Percentiles rank a stretch among this genome's conserved stretches.
Evolutionary conservation across 92 coral and sea anemone genomes (phyloP).

Genomic region (Pocillopora grandis): DNA sequence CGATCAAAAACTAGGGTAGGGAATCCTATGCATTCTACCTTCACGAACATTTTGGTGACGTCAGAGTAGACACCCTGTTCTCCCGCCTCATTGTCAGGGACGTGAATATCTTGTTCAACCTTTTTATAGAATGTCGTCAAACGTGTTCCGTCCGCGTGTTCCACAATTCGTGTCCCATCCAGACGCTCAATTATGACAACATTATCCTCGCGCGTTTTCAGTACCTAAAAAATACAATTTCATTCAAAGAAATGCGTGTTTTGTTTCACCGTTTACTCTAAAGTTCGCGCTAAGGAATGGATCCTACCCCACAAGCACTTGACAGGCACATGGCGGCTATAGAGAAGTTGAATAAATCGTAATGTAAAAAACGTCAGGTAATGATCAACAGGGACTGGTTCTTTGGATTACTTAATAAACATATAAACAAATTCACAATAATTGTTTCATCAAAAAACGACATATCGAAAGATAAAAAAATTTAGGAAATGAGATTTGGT

Average conservation of each 20-base stretch:
- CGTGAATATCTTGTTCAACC: conserved; percentile 52
- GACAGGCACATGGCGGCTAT: too few relatives aligned
- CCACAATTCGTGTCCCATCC: conserved; percentile 82
- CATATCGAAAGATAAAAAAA: too few relatives aligned
- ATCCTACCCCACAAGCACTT: too few relatives aligned
- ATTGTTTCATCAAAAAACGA: too few relatives aligned
- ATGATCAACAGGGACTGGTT: too few relatives aligned
- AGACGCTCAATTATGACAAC: conserved; percentile 84
- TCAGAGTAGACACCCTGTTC: conserved; percentile 76
- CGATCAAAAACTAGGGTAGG: conserved; percentile 82
- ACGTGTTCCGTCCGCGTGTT: conserved; percentile 98
- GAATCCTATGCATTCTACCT: conserved; percentile 94
- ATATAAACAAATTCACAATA: too few relatives aligned
- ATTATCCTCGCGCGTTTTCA: conserved; percentile 92
- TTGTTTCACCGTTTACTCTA: not conserved
- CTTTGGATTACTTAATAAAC: too few relatives aligned
- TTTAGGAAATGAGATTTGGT: too few relatives aligned
- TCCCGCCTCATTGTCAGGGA: conserved; percentile 91
- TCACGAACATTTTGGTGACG: conserved; percentile 71
- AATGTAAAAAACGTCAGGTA: too few relatives aligned
- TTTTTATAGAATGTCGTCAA: conserved; percentile 84
- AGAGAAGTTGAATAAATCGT: too few relatives aligned
- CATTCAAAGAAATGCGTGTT: not conserved
- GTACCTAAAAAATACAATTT: conserved; percentile 50
- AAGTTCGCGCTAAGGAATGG: not conserved